phyloP scores from a whole-genome alignment of 2,113 vertebrate genomes.

The Pipa parva region DNA sequence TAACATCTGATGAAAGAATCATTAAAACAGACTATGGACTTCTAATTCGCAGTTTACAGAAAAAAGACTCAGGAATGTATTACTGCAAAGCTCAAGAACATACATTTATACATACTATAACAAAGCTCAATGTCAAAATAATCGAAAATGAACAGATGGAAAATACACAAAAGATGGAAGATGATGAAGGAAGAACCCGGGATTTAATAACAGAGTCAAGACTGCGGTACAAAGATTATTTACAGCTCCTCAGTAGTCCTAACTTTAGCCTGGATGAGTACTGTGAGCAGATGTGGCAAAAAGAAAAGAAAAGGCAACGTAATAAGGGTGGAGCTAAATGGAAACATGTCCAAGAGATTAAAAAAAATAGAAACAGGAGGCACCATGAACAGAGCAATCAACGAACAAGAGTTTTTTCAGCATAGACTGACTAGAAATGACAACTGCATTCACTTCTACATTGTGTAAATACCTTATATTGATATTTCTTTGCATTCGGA shows the following conservation, averaged over 20 bases:
- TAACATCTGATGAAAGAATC: slow-evolving; percentile 82
- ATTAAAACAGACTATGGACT: slow-evolving; percentile 83
- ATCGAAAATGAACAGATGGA: slow-evolving; percentile 81
- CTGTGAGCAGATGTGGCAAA: slow-evolving; percentile 91
- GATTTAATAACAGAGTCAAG: slow-evolving; percentile 72
- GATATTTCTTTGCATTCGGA: slow-evolving; percentile 49
- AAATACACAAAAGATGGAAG: slow-evolving; percentile 65
- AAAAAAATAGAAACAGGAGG: slow-evolving; percentile 87
- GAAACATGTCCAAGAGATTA: slow-evolving; percentile 94
- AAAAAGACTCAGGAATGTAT: slow-evolving; percentile 78
- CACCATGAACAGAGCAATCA: slow-evolving; percentile 66
- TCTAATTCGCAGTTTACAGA: slow-evolving; percentile 83
- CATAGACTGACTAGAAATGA: slow-evolving; percentile 57
- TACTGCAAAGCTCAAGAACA: slow-evolving; percentile 87
- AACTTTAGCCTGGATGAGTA: slow-evolving; percentile 86
- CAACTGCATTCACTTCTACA: slow-evolving; percentile 49
- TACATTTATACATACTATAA: slow-evolving; percentile 80
- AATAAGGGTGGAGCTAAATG: slow-evolving; percentile 80
- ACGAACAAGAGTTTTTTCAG: slow-evolving; percentile 40
- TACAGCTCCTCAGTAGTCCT: slow-evolving; percentile 81
- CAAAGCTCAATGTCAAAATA: slow-evolving; percentile 77
- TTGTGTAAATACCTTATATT: slow-evolving; percentile 50
- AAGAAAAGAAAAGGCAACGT: slow-evolving; percentile 72
- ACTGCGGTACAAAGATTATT: slow-evolving; percentile 89
- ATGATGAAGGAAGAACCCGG: slow-evolving; percentile 61